Percentiles rank a stretch among this genome's conserved stretches.
phyloP scores from a whole-genome alignment of 2,888 invertebrate species.

The Standfussiana lucernea region DNA sequence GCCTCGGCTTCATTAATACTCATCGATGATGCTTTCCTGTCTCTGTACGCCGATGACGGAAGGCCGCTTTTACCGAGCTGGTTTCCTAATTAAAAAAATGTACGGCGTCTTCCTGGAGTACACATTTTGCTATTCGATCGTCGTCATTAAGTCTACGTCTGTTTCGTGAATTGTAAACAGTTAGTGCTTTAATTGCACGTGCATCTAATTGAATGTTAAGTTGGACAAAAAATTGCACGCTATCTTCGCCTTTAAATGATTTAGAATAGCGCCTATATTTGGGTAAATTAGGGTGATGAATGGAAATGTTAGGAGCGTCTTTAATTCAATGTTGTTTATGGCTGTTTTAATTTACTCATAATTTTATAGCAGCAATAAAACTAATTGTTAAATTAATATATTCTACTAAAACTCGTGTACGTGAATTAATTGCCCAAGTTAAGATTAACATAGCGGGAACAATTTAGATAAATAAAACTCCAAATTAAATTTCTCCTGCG shows the following conservation, averaged over 20 bases:
- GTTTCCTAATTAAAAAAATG: slow-evolving; percentile 89
- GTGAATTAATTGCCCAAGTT: not conserved
- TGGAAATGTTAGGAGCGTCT: not conserved
- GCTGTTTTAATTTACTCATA: slow-evolving; percentile 18
- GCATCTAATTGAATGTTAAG: slow-evolving; percentile 52
- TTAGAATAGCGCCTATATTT: slow-evolving; percentile 5
- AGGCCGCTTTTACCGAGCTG: slow-evolving; percentile 88
- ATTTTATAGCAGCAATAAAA: not conserved
- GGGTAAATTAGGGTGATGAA: slow-evolving; percentile 6
- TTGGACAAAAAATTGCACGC: slow-evolving; percentile 31
- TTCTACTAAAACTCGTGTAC: not conserved
- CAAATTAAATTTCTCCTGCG: slow-evolving; percentile 21
- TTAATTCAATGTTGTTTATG: slow-evolving; percentile 13
- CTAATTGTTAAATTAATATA: not conserved
- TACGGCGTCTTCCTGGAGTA: slow-evolving; percentile 66
- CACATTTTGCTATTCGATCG: slow-evolving; percentile 56
- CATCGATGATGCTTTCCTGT: slow-evolving; percentile 88
- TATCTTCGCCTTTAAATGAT: slow-evolving; percentile 27
- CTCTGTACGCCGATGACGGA: slow-evolving; percentile 85
- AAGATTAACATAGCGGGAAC: not conserved
- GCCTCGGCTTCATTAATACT: slow-evolving; percentile 87
- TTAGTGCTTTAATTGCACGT: slow-evolving; percentile 58
- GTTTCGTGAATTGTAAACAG: slow-evolving; percentile 64
- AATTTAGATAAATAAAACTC: slow-evolving; percentile 23
- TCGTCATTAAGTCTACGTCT: slow-evolving; percentile 54